Evolutionary conservation across 2,888 invertebrate species (phyloP), one percentile per base, ranked within the genome.

Genomic region (Gerosis bhagava): DNA sequence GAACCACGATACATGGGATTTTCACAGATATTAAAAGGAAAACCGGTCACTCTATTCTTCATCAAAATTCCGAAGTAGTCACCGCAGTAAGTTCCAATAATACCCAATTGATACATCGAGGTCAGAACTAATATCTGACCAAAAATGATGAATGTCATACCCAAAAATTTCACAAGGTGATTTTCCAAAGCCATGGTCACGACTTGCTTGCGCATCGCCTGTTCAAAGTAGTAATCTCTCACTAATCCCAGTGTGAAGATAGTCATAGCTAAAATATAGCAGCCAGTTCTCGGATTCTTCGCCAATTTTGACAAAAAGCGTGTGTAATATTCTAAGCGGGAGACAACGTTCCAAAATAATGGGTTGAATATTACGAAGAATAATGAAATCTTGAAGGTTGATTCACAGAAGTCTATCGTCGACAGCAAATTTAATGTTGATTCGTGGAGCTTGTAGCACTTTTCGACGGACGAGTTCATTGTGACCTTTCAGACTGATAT

Each of bases 1-100:
- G 56, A 58, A 2, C 60, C 60, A 39, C 57, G 40, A 28, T 60
- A 60, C 60, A 60, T 60, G 1, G 60, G 60, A 13, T 60, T 60
- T 4, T 54, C 16, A 28, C 52, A 53, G 11, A 60, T 22, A 13
- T 57, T 60, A 13, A 54, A 60, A 0, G 60, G 60, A 15, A 60
- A 60, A 3, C 44, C 42, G 6, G 49, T 54, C 6, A 60, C 57
- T 28, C 55, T 53, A 5, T 46, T 42, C 43, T 53, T 50, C 57
- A 58, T 60, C 5, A 60, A 40, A 15, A 60, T 60, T 5, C 60
- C 60, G 8, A 60, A 60, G 32, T 60, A 58, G 41, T 60, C 60
- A 3, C 60, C 60, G 17, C 54, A 51, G 25, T 60, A 58, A 2
- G 60, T 60, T 4, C 60, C 60, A 5, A 44, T 54, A 5, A 60